Evolutionary conservation across 2,797 vertebrate genomes (phyloP).

Genomic region (Prunella strophiata): DNA sequence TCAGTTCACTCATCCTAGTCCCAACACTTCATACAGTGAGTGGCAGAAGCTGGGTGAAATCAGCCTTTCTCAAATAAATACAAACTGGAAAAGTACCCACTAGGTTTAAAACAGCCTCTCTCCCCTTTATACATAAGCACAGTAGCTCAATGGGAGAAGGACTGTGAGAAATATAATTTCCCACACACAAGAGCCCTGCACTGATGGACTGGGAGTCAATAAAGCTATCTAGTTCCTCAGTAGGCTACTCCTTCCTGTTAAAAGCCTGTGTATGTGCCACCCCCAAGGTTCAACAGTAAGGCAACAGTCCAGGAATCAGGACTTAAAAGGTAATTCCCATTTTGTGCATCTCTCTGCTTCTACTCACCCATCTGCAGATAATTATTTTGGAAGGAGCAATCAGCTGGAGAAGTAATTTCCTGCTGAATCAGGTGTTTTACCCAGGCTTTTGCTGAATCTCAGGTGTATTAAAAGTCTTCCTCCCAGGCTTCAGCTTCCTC

Average conservation of each 20-base stretch:
- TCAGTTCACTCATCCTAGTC: not conserved
- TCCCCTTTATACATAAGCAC: not conserved
- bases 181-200: not conserved
- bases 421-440: not conserved
- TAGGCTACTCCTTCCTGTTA: not conserved
- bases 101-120: not conserved
- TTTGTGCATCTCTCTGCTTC: not conserved
- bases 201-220: not conserved
- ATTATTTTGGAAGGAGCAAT: not conserved
- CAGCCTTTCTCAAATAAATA: not conserved
- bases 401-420: not conserved
- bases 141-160: not conserved
- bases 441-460: not conserved
- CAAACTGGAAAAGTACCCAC: not conserved
- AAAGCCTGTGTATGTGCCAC: not conserved
- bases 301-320: not conserved
- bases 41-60: not conserved
- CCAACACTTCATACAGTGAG: not conserved
- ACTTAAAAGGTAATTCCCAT: not conserved
- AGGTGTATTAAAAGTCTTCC: not conserved
- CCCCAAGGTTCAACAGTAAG: not conserved
- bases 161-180: not conserved
- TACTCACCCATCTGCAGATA: not conserved
- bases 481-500: not conserved
- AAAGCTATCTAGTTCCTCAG: not conserved